A percentile compares a stretch with the other conserved stretches of the same genome.
Evolutionary conservation across 2,888 invertebrate genomes (phyloP).

Genomic region (Nomada fabriciana): DNA sequence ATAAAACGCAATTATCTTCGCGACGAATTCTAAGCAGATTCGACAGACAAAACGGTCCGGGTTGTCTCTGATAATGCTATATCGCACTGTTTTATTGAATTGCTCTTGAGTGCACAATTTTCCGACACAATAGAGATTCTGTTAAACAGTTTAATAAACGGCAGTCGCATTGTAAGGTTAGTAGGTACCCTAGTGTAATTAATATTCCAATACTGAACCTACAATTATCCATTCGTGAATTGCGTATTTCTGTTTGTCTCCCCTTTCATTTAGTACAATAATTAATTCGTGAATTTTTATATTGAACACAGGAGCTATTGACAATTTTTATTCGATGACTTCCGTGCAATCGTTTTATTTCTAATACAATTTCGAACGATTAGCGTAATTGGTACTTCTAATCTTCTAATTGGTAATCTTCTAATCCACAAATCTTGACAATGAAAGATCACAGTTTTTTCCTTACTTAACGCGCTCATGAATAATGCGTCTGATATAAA

Average conservation of each 20-base stretch:
- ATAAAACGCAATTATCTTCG: constrained; percentile 34
- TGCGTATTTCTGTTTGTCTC: too few relatives aligned
- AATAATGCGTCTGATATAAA: constrained; percentile 42
- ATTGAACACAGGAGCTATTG: too few relatives aligned
- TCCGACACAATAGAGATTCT: background rate
- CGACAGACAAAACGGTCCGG: background rate
- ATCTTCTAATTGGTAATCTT: too few relatives aligned
- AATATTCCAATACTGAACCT: background rate
- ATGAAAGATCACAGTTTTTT: background rate
- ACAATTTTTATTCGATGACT: too few relatives aligned
- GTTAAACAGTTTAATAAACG: background rate
- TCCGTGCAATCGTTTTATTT: too few relatives aligned
- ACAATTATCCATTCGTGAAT: too few relatives aligned
- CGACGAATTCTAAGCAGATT: constrained; percentile 25
- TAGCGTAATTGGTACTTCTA: too few relatives aligned
- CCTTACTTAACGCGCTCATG: constrained; percentile 22
- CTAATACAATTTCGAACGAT: too few relatives aligned
- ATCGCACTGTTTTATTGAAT: background rate
- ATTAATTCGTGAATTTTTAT: too few relatives aligned
- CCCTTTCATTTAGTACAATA: too few relatives aligned
- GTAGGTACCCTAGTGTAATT: background rate
- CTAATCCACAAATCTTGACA: too few relatives aligned
- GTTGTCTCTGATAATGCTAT: background rate
- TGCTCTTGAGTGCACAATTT: background rate
- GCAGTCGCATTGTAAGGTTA: background rate